Conservation (phyloP, 2,888 invertebrate species). For the Eueremaeus valkanovi region DNA sequence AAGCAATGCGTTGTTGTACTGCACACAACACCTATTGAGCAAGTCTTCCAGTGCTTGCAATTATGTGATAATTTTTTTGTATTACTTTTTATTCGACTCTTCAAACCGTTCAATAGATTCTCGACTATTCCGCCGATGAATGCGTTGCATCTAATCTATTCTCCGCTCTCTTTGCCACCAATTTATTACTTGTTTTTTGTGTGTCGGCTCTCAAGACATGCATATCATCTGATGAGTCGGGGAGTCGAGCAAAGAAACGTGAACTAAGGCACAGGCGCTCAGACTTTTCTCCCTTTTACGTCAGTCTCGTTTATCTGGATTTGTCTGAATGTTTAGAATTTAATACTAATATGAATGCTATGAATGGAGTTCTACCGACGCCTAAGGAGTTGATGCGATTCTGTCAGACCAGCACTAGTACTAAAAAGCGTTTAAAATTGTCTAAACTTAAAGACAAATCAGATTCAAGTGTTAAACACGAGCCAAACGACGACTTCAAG, state of each 20-base stretch:
- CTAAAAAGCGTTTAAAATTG: conserved; percentile 14
- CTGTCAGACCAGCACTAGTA: conserved; percentile 23
- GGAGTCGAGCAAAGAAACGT: neutral
- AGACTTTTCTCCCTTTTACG: neutral
- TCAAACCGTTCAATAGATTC: neutral
- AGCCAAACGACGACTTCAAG: conserved; percentile 25
- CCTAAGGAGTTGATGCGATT: conserved; percentile 28
- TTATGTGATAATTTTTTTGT: neutral
- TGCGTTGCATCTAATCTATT: neutral
- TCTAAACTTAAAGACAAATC: conserved; percentile 19
- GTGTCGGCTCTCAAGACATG: neutral
- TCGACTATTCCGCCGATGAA: neutral
- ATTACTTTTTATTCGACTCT: too few relatives aligned
- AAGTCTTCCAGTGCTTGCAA: conserved; percentile 4
- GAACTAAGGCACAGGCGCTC: conserved; percentile 27
- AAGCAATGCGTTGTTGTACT: neutral
- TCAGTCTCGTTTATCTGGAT: conserved; percentile 20
- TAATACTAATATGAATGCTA: conserved; percentile 23
- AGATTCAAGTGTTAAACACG: conserved; percentile 11
- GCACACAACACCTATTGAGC: conserved; percentile 13
- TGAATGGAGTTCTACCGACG: conserved; percentile 22
- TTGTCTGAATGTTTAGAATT: conserved; percentile 25
- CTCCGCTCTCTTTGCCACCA: neutral
- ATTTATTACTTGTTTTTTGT: neutral
- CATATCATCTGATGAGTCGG: neutral